phyloP scores from a whole-genome alignment of 2,797 vertebrate genomes.

The Tapirus indicus region DNA sequence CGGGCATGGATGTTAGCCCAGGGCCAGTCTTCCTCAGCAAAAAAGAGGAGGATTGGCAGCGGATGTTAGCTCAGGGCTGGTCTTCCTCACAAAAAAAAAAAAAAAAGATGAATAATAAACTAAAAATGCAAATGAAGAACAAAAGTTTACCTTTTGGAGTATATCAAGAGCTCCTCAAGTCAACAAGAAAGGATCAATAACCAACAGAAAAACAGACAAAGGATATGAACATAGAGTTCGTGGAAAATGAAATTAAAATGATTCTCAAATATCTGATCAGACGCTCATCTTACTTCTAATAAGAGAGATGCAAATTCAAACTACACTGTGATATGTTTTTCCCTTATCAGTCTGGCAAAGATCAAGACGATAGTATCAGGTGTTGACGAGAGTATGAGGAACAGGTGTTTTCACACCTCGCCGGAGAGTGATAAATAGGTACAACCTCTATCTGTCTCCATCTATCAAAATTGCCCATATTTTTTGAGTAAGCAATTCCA shows the following conservation, averaged over 20 bases:
- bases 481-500: constrained; percentile 57
- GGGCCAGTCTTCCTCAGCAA: no score
- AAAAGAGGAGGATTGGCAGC: no score
- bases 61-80: no score
- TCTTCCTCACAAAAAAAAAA: background rate
- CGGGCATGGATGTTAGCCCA: no score
- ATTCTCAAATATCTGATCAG: background rate
- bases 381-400: background rate
- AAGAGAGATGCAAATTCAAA: constrained; percentile 50
- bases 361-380: background rate
- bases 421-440: background rate
- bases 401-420: background rate
- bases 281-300: background rate
- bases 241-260: constrained; percentile 39
- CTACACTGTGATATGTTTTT: background rate
- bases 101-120: constrained; percentile 33
- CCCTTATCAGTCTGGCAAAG: background rate
- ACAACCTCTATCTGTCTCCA: constrained; percentile 41
- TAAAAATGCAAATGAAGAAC: constrained; percentile 40
- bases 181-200: background rate
- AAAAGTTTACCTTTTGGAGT: constrained; percentile 33
- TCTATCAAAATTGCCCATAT: constrained; percentile 37
- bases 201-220: constrained; percentile 14
- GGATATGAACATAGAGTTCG: background rate
- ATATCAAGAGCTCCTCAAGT: background rate